These are phyloP conservation scores for Cremastobaeus sp. DNA, from an alignment of 2,888 invertebrate genomes.

Conservation along the genomic window DNA sequence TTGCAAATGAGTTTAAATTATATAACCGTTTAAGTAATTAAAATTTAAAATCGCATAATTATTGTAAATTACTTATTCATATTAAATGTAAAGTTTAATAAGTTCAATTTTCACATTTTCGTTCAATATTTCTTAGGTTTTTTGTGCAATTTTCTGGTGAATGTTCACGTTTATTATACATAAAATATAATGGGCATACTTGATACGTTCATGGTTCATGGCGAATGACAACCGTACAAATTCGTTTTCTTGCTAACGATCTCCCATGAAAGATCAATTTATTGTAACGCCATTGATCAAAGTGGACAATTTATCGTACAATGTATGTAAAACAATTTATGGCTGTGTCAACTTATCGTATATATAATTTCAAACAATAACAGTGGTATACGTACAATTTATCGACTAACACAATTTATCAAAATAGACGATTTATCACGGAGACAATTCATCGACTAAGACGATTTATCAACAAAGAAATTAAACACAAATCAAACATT, in stretches of 20 bases:
- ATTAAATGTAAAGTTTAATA: no score
- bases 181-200: neutral
- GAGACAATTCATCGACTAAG: conserved; percentile 21
- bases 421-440: conserved; percentile 37
- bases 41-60: no score
- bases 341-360: conserved; percentile 31
- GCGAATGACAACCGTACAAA: conserved; percentile 9
- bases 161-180: no score
- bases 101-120: no score
- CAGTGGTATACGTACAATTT: conserved; percentile 27
- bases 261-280: conserved; percentile 11
- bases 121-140: no score
- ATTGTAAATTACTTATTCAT: no score
- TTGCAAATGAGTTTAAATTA: no score
- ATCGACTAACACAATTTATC: conserved; percentile 37
- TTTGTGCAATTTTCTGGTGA: no score
- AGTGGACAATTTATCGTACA: conserved; percentile 26
- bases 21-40: no score
- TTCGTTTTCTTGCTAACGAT: conserved; percentile 10
- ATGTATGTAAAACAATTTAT: conserved; percentile 38
- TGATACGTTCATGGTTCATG: neutral
- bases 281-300: conserved; percentile 33
- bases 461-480: conserved; percentile 30
- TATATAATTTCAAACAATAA: conserved; percentile 41
- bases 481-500: neutral